Evolutionary conservation across 2,888 invertebrate genomes (phyloP).

Genomic region (Hypsopygia costalis): DNA sequence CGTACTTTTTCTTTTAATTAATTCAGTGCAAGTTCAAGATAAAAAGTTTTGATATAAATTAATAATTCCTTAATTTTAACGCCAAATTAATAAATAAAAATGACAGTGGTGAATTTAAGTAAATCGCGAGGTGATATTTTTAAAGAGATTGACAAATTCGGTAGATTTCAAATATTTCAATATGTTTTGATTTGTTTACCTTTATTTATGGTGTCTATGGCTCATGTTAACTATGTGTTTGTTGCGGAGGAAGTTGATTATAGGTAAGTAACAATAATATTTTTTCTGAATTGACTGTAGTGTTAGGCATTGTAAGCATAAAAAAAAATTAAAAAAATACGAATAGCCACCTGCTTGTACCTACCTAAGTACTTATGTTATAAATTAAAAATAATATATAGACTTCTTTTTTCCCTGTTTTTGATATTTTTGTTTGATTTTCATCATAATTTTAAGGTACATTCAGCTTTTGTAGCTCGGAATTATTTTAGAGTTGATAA

Average conservation of each 20-base stretch:
- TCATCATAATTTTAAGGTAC: no score
- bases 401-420: no score
- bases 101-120: slow-evolving; percentile 18
- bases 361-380: no score
- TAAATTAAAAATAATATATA: no score
- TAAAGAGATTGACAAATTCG: slow-evolving; percentile 38
- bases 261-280: slow-evolving; percentile 33
- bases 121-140: slow-evolving; percentile 24
- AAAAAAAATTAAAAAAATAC: no score
- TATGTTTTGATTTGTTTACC: slow-evolving; percentile 52
- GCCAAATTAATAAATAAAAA: slow-evolving; percentile 9
- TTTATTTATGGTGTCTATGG: slow-evolving; percentile 53
- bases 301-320: no score
- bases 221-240: slow-evolving; percentile 62
- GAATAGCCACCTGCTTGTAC: no score
- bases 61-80: neutral
- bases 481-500: no score
- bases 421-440: no score
- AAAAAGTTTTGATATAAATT: no score
- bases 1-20: neutral
- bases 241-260: slow-evolving; percentile 54
- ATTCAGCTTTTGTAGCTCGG: no score
- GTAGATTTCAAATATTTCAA: slow-evolving; percentile 50
- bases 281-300: no score
- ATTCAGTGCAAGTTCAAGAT: neutral